These are phyloP conservation scores for Gallinago solitaria DNA, from an alignment of 2,797 vertebrate species.

Conservation along the genomic window DNA sequence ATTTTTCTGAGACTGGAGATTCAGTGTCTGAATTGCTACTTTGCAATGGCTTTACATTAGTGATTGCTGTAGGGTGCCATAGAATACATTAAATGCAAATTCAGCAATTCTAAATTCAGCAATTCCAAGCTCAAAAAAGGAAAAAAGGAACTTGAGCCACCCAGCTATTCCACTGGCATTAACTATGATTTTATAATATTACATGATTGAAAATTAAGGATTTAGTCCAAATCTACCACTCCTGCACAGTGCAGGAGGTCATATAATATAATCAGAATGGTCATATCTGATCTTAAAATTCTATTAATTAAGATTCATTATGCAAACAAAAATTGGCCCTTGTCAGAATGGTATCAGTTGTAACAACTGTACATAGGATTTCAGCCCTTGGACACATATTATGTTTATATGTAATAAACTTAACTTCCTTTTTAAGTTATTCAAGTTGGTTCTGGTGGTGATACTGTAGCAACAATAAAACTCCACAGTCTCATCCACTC, in stretches of 20 bases:
- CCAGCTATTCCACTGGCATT: not conserved
- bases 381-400: not conserved
- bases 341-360: not conserved
- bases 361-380: not conserved
- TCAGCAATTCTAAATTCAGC: slow-evolving; percentile 13
- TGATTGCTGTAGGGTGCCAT: not conserved
- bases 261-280: not conserved
- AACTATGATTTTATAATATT: not conserved
- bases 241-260: fast-evolving
- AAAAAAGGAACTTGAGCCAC: not conserved
- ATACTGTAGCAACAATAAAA: not conserved
- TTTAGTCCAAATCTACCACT: not conserved
- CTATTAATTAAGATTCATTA: fast-evolving
- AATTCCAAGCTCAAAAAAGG: not conserved
- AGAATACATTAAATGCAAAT: slow-evolving; percentile 10
- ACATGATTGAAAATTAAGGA: not conserved
- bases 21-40: not conserved
- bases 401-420: not conserved
- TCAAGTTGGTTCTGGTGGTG: fast-evolving
- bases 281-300: not conserved
- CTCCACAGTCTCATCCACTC: not conserved
- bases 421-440: not conserved
- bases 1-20: not conserved
- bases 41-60: not conserved
- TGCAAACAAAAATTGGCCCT: not conserved